phyloP scores from a whole-genome alignment of 2,888 invertebrate genomes.

The Pyrgus malvae region DNA sequence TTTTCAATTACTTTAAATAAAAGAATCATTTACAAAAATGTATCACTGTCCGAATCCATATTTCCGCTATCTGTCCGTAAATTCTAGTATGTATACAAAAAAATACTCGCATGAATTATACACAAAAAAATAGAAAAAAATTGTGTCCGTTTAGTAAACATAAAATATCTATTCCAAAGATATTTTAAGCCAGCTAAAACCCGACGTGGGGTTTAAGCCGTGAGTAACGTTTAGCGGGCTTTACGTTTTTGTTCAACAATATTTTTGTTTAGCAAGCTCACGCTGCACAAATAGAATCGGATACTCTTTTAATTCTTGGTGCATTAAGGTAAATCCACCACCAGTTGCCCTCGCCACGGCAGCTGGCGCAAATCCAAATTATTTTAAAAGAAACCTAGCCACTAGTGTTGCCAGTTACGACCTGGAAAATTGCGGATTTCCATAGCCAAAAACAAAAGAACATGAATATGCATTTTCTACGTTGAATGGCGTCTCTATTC shows the following conservation, averaged over 20 bases:
- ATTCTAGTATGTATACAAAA: no score
- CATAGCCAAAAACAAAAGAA: not conserved
- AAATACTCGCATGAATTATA: no score
- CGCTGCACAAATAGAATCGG: slow-evolving; percentile 21
- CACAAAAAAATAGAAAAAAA: no score
- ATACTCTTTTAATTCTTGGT: slow-evolving; percentile 24
- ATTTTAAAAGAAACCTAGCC: slow-evolving; percentile 72
- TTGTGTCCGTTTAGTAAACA: no score
- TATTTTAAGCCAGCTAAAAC: no score
- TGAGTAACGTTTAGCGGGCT: not conserved
- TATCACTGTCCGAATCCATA: no score
- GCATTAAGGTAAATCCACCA: slow-evolving; percentile 61
- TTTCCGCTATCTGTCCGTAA: no score
- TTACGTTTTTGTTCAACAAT: slow-evolving; percentile 3
- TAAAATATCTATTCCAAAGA: no score
- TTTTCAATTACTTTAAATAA: no score
- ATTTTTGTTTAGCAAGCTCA: slow-evolving; percentile 11
- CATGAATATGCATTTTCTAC: not conserved
- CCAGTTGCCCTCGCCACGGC: slow-evolving; percentile 65
- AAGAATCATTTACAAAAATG: no score
- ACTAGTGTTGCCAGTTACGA: slow-evolving; percentile 33
- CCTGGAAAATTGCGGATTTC: slow-evolving; percentile 18
- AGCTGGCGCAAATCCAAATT: slow-evolving; percentile 70
- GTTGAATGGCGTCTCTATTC: no score
- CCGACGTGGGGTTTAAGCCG: not conserved